Conservation (phyloP, 2,113 vertebrate genomes). For the Lonchura striata region DNA sequence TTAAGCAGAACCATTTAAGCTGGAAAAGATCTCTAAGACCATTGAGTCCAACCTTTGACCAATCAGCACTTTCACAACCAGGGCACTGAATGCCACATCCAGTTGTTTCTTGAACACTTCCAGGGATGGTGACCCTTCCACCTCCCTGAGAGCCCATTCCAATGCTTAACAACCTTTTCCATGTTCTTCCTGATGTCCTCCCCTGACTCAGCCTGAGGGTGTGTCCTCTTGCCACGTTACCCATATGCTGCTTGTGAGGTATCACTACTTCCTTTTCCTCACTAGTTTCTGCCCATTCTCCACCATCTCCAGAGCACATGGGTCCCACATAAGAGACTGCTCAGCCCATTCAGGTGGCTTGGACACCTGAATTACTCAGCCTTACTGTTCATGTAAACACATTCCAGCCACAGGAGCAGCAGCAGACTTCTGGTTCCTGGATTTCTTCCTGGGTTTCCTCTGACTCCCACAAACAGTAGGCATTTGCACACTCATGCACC, state of each 20-base stretch:
- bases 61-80: neutral
- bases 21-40: neutral
- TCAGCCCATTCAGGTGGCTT: neutral
- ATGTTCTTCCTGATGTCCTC: neutral
- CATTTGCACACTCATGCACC: neutral
- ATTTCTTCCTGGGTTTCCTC: slow-evolving; percentile 1
- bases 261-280: neutral
- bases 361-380: neutral
- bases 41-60: neutral
- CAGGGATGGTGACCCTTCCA: neutral
- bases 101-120: neutral
- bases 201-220: neutral
- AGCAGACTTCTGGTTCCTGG: neutral
- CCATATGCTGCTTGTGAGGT: neutral
- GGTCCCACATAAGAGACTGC: neutral
- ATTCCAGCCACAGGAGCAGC: neutral
- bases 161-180: neutral
- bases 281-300: neutral
- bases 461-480: neutral
- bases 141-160: no score
- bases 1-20: neutral
- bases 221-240: neutral
- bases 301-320: fast-evolving
- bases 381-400: neutral
- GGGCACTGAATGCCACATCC: neutral